Evolutionary conservation across 2,888 invertebrate genomes (phyloP).

Genomic region (Halictus ligatus): DNA sequence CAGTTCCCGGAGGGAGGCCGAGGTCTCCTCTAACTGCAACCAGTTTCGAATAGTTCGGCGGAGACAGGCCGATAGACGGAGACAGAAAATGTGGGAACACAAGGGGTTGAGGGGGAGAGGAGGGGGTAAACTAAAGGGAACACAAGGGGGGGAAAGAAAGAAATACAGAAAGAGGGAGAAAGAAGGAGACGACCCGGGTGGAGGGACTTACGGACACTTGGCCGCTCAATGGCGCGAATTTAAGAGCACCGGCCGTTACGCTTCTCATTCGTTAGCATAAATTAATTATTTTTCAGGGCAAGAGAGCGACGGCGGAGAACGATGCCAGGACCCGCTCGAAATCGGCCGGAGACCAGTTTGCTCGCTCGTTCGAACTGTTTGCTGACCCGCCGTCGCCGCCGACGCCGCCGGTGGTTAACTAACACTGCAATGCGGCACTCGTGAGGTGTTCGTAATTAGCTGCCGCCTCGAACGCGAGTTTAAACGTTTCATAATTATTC

Average conservation of each 20-base stretch:
- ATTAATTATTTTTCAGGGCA: constrained; percentile 81
- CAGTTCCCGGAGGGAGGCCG: constrained; percentile 41
- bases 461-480: constrained; percentile 35
- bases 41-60: constrained; percentile 82
- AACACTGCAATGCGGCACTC: constrained; percentile 60
- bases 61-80: constrained; percentile 78
- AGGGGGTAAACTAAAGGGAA: background rate
- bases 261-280: constrained; percentile 84
- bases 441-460: constrained; percentile 54
- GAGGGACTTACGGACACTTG: constrained; percentile 82
- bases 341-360: constrained; percentile 45
- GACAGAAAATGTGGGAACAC: constrained; percentile 33
- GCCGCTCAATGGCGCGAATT: constrained; percentile 83
- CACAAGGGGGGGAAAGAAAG: background rate
- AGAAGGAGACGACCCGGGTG: constrained; percentile 64
- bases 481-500: constrained; percentile 50
- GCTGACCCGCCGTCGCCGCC: constrained; percentile 25
- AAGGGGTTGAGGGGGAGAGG: background rate
- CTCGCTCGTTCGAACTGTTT: constrained; percentile 38
- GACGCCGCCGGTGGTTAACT: constrained; percentile 38
- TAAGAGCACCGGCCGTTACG: constrained; percentile 83
- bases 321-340: constrained; percentile 48
- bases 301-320: constrained; percentile 17
- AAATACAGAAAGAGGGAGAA: constrained; percentile 6
- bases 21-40: constrained; percentile 70